Evolutionary conservation across 2,888 invertebrate genomes (phyloP), one percentile per base, ranked within the genome.

Genomic region (Aphelenchoides bicaudatus): DNA sequence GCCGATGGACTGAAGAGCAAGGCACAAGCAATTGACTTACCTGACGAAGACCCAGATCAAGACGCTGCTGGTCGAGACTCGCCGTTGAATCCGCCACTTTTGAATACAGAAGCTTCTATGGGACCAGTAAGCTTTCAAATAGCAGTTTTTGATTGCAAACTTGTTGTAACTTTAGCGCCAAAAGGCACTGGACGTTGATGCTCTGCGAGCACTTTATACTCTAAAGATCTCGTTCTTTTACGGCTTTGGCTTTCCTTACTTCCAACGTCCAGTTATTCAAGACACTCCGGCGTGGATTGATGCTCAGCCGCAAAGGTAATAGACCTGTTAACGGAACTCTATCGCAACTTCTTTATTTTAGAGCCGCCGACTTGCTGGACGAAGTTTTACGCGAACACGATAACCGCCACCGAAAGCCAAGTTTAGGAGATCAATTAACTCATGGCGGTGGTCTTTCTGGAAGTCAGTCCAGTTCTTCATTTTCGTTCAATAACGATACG

Each of bases 201-300:
- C 46, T 25, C 48, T 58, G n/a, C 56, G 59, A 3, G 37, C 39
- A 8, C 38, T 64, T 37, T 65, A 58, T 52, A 61, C 68, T 5
- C 25, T 66, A 29, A 55, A 58, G 25, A 60, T 66, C 23, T 60
- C 60, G 29, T 66, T 66, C 58, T 47, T 61, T 39, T 57, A 66
- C 19, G 66, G 66, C 13, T 66, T 52, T 49, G 66, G 66, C 8
- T 52, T 69, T 5, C 58, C 51, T 8, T 68, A 65, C 23, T 48
- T 47, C 16, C 30, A 52, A 8, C 23, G 50, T 23, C 54, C 56
- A 3, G 31, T 46, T 13, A 61, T 58, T 27, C 55, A 48, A 37
- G 55, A 65, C 16, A 37, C 56, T 16, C 67, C 67, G 1, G 53
- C 58, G 31, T 67, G 67, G 67, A 55, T 67, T 19, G 67, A 67